Evolutionary conservation across 2,113 vertebrate genomes (phyloP).

Genomic region (Gnathonemus echidnorhynchus): DNA sequence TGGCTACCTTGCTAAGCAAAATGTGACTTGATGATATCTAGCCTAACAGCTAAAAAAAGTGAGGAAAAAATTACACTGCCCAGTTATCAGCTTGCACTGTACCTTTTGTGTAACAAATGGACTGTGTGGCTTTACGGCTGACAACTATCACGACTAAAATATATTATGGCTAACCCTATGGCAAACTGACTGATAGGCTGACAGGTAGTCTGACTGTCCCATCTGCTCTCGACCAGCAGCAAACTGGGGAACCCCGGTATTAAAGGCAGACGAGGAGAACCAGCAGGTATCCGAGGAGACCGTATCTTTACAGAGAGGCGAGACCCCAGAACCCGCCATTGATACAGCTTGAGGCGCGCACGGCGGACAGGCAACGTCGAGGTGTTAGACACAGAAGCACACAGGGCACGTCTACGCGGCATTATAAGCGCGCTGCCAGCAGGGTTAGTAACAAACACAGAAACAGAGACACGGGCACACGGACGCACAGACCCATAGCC

Average conservation of each 20-base stretch:
- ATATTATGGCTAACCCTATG: not conserved
- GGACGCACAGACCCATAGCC: conserved; percentile 42
- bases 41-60: not conserved
- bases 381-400: conserved; percentile 38
- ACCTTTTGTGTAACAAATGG: not conserved
- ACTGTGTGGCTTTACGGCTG: not conserved
- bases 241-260: not conserved
- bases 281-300: not conserved
- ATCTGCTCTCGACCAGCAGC: not conserved
- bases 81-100: not conserved
- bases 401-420: conserved; percentile 44
- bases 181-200: not conserved
- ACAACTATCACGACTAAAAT: not conserved
- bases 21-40: not conserved
- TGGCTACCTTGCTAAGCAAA: not conserved
- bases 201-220: not conserved
- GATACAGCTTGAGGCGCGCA: not conserved
- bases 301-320: not conserved
- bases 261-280: not conserved
- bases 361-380: conserved; percentile 25
- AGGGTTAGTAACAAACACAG: conserved; percentile 12
- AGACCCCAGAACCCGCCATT: not conserved
- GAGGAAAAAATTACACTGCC: not conserved
- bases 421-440: conserved; percentile 30
- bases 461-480: conserved; percentile 23